A percentile compares a stretch with the other conserved stretches of the same genome.
Evolutionary conservation across 2,113 vertebrate genomes (phyloP).

Genomic region (Dunckerocampus dactyliophorus): DNA sequence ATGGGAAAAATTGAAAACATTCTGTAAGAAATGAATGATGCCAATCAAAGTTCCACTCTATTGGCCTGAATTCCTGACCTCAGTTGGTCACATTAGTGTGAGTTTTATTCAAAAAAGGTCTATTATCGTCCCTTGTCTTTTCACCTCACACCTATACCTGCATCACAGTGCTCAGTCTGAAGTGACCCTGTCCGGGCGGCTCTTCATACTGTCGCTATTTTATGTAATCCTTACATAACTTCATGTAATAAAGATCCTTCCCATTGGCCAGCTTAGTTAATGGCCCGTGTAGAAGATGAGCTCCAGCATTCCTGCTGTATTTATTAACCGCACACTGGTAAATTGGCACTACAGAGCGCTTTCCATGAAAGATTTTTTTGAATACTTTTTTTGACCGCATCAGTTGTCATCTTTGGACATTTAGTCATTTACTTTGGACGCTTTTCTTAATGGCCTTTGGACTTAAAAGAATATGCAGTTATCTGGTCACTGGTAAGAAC

Average conservation of each 20-base stretch:
- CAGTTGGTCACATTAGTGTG: neutral
- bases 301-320: constrained; percentile 37
- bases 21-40: too few species aligned
- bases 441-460: neutral
- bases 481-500: neutral
- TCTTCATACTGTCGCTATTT: neutral
- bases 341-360: constrained; percentile 11
- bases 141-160: constrained; percentile 34
- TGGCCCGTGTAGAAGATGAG: constrained; percentile 33
- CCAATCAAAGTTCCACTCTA: neutral
- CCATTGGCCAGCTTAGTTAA: constrained; percentile 32
- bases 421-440: constrained; percentile 5
- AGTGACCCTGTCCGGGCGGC: neutral
- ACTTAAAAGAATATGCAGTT: neutral
- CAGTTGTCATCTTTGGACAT: constrained; percentile 33
- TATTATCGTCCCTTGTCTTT: constrained; percentile 19
- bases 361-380: constrained; percentile 26
- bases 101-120: constrained; percentile 6
- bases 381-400: constrained; percentile 20
- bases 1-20: too few species aligned
- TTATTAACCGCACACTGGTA: constrained; percentile 30
- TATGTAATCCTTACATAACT: constrained; percentile 31
- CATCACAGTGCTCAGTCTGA: constrained; percentile 6
- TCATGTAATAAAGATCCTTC: constrained; percentile 32
- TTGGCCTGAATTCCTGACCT: constrained; percentile 13